These are phyloP conservation scores for Notarius lentiginosus DNA, from an alignment of 2,113 vertebrate genomes.

Conservation along the genomic window DNA sequence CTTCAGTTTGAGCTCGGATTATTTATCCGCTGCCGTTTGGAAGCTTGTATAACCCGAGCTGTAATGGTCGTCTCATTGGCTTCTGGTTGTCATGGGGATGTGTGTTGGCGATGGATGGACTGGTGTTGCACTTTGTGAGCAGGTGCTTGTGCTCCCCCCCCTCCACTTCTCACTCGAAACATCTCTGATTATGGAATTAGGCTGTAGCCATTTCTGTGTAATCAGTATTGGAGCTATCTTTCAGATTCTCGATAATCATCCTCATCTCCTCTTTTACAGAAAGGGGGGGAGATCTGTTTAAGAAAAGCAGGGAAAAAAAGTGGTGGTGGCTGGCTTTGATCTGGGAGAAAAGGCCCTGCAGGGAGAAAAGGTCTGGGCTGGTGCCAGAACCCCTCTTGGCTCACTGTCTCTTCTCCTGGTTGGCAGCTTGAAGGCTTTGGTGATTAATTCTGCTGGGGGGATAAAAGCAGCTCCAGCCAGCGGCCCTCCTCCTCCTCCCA, in stretches of 20 bases:
- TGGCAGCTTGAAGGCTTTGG: conserved; percentile 75
- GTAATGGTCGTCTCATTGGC: conserved; percentile 52
- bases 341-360: conserved; percentile 51
- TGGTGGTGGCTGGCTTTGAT: conserved; percentile 51
- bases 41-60: conserved; percentile 45
- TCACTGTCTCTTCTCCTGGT: conserved; percentile 61
- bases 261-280: conserved; percentile 46
- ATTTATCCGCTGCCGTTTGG: conserved; percentile 46
- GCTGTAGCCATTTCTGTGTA: conserved; percentile 45
- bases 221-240: conserved; percentile 41
- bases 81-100: conserved; percentile 58
- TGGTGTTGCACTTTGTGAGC: conserved; percentile 34
- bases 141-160: conserved; percentile 44
- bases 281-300: conserved; percentile 19
- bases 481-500: conserved; percentile 48
- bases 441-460: conserved; percentile 80
- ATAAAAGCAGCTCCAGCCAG: conserved; percentile 69
- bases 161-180: not conserved
- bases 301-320: conserved; percentile 25
- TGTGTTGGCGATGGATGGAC: conserved; percentile 46
- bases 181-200: conserved; percentile 37
- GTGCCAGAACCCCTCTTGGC: conserved; percentile 55
- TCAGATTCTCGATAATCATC: conserved; percentile 54
- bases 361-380: conserved; percentile 47
- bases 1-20: conserved; percentile 1